Percentiles rank a stretch among this genome's conserved stretches.
These are phyloP conservation scores for Trogon surrucura DNA, from an alignment of 2,113 vertebrate species.

Conservation along the genomic window DNA sequence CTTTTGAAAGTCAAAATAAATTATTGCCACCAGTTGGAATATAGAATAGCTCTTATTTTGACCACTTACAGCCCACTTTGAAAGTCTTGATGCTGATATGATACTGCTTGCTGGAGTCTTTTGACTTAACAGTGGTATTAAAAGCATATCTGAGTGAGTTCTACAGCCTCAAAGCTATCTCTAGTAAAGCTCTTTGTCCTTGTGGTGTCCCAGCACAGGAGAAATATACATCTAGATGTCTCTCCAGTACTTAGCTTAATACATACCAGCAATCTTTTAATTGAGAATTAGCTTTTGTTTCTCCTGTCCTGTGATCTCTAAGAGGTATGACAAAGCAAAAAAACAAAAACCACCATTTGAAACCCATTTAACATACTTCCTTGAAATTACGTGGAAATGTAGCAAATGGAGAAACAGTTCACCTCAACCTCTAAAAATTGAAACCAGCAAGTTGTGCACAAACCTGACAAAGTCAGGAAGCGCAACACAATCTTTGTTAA, in stretches of 20 bases:
- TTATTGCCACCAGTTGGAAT: not conserved
- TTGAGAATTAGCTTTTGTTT: not conserved
- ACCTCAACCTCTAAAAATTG: not conserved
- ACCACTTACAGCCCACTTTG: not conserved
- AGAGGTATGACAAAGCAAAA: not conserved
- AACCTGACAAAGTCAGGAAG: not conserved
- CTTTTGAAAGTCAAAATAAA: constrained; percentile 39
- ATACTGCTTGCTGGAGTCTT: not conserved
- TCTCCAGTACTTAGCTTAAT: not conserved
- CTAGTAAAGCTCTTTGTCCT: not conserved
- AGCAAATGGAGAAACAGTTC: not conserved
- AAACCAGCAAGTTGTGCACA: not conserved
- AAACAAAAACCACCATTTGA: not conserved
- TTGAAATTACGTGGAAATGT: not conserved
- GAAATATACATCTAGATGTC: not conserved
- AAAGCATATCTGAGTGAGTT: not conserved
- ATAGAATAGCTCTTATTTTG: not conserved
- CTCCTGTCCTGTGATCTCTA: not conserved
- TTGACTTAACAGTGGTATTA: not conserved
- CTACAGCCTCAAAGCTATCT: not conserved
- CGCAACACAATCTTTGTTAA: not conserved
- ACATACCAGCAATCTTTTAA: not conserved
- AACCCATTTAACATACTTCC: not conserved
- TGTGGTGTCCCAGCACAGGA: not conserved
- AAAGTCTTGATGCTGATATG: not conserved